Conservation (phyloP, 2,888 invertebrate genomes). For the Ophioninae sp. region DNA sequence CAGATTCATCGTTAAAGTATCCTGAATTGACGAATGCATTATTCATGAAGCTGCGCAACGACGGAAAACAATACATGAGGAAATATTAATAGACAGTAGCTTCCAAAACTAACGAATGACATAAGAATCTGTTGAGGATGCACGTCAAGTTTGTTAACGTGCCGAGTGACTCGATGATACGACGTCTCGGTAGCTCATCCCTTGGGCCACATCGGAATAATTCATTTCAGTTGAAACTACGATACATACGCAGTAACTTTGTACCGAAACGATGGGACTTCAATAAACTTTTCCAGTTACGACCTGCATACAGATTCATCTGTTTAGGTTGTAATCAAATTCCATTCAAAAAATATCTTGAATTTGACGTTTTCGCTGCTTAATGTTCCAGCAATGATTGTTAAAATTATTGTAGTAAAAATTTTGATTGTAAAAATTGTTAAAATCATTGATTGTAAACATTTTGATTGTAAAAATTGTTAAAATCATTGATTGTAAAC, state of each 20-base stretch:
- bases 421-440: no score
- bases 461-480: no score
- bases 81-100: slow-evolving; percentile 16
- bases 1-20: slow-evolving; percentile 29
- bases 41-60: background rate
- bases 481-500: no score
- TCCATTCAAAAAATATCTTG: no score
- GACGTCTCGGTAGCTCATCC: background rate
- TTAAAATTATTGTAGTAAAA: no score
- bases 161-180: slow-evolving; percentile 11
- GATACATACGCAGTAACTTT: background rate
- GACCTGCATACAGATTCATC: background rate
- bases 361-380: no score
- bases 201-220: background rate
- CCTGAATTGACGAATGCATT: slow-evolving; percentile 37
- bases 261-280: background rate
- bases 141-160: slow-evolving; percentile 15
- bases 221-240: background rate
- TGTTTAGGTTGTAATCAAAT: no score
- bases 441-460: no score
- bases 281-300: background rate
- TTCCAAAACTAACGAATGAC: background rate
- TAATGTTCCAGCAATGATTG: no score
- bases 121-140: background rate
- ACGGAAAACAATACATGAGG: slow-evolving; percentile 11